These are phyloP conservation scores for Ormyrus labotus DNA, from an alignment of 2,888 invertebrate genomes.

Conservation along the genomic window DNA sequence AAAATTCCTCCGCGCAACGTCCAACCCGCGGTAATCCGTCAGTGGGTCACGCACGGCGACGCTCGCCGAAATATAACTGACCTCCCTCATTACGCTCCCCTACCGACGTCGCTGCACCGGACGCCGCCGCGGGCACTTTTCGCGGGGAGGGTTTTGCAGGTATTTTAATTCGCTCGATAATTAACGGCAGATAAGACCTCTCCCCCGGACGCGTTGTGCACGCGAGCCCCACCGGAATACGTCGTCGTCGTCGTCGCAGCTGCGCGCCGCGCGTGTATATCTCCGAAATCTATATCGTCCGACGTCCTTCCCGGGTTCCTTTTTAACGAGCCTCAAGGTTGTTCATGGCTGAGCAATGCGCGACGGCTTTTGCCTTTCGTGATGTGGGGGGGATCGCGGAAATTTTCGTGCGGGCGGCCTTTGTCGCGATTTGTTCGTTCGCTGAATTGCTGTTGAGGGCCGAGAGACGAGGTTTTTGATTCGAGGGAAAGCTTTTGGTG, in stretches of 20 bases:
- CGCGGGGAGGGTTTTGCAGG: slow-evolving; percentile 13
- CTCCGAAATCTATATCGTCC: slow-evolving; percentile 10
- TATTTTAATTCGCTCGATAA: slow-evolving; percentile 47
- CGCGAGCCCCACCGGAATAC: slow-evolving; percentile 32
- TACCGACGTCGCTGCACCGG: background rate
- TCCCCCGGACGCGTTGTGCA: slow-evolving; percentile 15
- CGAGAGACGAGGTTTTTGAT: too few species aligned
- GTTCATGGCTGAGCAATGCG: slow-evolving; percentile 7
- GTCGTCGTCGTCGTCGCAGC: slow-evolving; percentile 5
- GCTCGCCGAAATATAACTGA: slow-evolving; percentile 27
- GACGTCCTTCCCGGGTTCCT: slow-evolving; percentile 22
- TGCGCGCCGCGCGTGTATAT: slow-evolving; percentile 13
- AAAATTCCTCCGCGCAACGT: too few species aligned
- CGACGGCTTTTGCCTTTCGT: too few species aligned
- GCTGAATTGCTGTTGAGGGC: too few species aligned
- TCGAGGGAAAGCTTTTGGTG: too few species aligned
- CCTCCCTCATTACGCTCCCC: slow-evolving; percentile 16
- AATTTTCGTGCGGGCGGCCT: too few species aligned
- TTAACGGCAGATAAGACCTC: slow-evolving; percentile 38
- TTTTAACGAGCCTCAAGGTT: slow-evolving; percentile 40
- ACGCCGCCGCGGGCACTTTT: background rate
- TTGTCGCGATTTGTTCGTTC: too few species aligned
- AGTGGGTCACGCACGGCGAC: background rate
- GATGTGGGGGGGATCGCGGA: too few species aligned
- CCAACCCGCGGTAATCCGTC: background rate